Evolutionary conservation across 2,888 invertebrate genomes (phyloP).

Genomic region (Timema podura): DNA sequence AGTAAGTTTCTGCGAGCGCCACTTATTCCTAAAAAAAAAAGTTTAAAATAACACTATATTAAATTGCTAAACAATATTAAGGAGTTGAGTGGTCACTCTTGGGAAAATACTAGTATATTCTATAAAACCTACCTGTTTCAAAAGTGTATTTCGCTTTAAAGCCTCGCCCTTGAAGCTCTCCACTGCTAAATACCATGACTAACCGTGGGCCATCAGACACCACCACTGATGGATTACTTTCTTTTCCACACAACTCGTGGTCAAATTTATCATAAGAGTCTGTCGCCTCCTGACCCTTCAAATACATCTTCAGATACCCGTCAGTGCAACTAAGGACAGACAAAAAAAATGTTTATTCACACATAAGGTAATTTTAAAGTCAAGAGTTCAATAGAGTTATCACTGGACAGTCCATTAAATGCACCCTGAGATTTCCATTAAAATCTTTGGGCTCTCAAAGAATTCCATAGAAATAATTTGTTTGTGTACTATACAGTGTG

Average conservation of each 20-base stretch:
- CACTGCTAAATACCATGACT: conserved; percentile 93
- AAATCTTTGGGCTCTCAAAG: no score
- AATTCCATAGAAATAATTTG: no score
- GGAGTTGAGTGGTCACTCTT: no score
- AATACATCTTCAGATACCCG: conserved; percentile 84
- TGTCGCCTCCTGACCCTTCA: conserved; percentile 87
- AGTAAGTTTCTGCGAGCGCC: no score
- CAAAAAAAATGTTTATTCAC: neutral
- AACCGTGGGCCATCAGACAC: conserved; percentile 89
- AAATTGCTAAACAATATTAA: no score
- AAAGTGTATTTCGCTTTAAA: conserved; percentile 86
- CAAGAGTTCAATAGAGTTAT: no score
- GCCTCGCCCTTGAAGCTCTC: conserved; percentile 83
- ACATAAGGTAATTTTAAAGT: neutral
- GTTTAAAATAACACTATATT: no score
- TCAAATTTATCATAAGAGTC: conserved; percentile 93
- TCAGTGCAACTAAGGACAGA: conserved; percentile 68
- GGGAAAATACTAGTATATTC: no score
- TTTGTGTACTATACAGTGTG: no score
- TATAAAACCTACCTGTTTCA: conserved; percentile 62
- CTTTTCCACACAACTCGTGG: conserved; percentile 84
- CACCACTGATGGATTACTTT: conserved; percentile 69
- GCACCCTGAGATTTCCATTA: no score
- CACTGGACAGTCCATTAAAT: no score
- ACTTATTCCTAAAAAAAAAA: no score